Conservation (phyloP, 2,888 invertebrate species). For the Drosophila melanosoma region DNA sequence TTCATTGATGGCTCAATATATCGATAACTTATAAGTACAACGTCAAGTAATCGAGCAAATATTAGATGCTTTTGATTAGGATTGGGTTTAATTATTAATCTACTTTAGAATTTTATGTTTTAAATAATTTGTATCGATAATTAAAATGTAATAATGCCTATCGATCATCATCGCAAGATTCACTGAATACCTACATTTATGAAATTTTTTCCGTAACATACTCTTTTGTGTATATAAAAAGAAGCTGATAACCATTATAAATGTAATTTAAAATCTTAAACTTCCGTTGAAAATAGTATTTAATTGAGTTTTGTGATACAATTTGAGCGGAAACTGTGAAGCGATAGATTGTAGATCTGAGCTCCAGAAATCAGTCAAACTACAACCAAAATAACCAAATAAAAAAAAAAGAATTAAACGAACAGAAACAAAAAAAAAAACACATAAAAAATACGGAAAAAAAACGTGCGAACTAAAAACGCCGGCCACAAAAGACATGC, state of each 20-base stretch:
- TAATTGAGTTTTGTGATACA: constrained; percentile 29
- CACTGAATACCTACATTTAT: not conserved
- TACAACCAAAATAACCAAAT: constrained; percentile 35
- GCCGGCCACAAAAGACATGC: constrained; percentile 57
- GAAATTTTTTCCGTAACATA: not conserved
- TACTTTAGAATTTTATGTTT: not conserved
- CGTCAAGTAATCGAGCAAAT: not conserved
- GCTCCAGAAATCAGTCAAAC: constrained; percentile 45
- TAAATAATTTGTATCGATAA: not conserved
- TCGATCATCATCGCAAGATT: not conserved
- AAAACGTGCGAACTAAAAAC: constrained; percentile 78
- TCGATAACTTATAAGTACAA: not conserved
- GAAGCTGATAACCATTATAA: not conserved
- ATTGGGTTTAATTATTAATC: not conserved
- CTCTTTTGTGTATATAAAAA: not conserved
- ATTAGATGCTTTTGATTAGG: too few species aligned
- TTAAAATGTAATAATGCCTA: not conserved
- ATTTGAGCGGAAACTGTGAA: constrained; percentile 47
- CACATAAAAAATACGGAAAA: constrained; percentile 39
- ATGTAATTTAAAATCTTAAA: not conserved
- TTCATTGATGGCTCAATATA: not conserved
- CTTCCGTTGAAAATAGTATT: constrained; percentile 33
- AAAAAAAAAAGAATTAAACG: constrained; percentile 9
- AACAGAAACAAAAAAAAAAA: constrained; percentile 20
- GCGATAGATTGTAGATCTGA: constrained; percentile 11